phyloP scores from a whole-genome alignment of 2,113 vertebrate species.

The Ciconia maguari region DNA sequence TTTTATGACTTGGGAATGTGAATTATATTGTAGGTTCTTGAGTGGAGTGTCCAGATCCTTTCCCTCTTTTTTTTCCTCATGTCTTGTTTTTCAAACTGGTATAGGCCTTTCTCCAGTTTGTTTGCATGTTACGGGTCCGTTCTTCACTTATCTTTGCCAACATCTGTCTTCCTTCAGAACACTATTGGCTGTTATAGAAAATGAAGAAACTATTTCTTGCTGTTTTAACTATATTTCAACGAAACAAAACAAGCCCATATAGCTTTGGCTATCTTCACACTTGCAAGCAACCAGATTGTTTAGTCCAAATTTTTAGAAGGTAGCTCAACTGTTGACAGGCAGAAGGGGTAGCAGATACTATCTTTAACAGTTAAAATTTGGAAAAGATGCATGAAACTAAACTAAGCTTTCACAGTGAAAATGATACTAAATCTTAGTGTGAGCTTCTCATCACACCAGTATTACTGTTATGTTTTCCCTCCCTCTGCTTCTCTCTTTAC shows the following conservation, averaged over 20 bases:
- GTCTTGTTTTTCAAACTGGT: background rate
- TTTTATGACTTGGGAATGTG: background rate
- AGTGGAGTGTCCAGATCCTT: background rate
- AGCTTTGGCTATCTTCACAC: background rate
- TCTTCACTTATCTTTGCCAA: background rate
- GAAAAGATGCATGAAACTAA: background rate
- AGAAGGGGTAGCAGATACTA: background rate
- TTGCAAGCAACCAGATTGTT: background rate
- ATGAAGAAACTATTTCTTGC: background rate
- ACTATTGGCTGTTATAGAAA: background rate
- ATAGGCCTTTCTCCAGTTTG: background rate
- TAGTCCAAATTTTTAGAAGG: background rate
- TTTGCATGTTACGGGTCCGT: background rate
- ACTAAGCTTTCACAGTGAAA: background rate
- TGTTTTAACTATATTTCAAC: background rate
- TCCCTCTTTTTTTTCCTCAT: background rate
- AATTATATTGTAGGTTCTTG: background rate
- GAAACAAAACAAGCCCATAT: background rate
- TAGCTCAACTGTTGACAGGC: background rate
- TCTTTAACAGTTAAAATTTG: background rate
- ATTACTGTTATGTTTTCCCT: background rate
- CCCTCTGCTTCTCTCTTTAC: background rate
- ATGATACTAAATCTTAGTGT: background rate
- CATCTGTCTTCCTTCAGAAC: background rate
- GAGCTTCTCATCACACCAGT: background rate